Base-by-base conservation (phyloP, 2,797 vertebrate genomes). In the Chanos chanos region DNA sequence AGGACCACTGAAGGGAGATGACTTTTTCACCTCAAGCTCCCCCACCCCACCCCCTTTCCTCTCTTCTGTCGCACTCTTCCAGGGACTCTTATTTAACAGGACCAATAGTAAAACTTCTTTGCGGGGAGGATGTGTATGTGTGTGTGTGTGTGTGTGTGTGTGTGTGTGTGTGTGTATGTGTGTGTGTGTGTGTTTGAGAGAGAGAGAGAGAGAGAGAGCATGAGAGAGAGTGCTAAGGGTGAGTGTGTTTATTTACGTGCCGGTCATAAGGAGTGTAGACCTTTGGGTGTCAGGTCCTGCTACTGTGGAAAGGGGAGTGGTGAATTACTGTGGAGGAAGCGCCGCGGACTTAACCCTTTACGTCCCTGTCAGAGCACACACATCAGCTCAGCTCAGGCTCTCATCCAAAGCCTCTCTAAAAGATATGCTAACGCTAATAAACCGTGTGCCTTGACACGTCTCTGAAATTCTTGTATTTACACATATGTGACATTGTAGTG, bases 21-120 rank as follows among this genome's bases (percentile, higher is more conserved):
- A 70, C 70, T 70, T 73, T 58, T 77, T 66, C 40, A 78, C 71
- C 75, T 62, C 51, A 25, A n/a, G n/a, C n/a, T n/a, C n/a, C n/a
- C n/a, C n/a, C n/a, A n/a, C n/a, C n/a, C n/a, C 52, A 51, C 30
- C 43, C 36, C 51, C 65, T 57, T 72, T 55, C 28, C 41, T 69
- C 64, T 62, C 57, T 68, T 61, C 27, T 49, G 54, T 67, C 54
- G 61, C 31, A 52, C 37, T 66, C 48, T 31, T 73, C 59, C 52
- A 58, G 34, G 58, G 58, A 61, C 54, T 68, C 63, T 69, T 55
- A 55, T 72, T 78, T 75, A 74, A 74, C 51, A 55, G 64, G 64
- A 59, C 33, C 33, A 27, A 56, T 41, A 62, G 66, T 76, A 75
- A 80, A 76, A 71, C 68, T 69, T 73, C 60, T 53, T 68, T 58